These are phyloP conservation scores for Sebastes itinus DNA, from an alignment of 2,797 vertebrate genomes.

Conservation along the genomic window DNA sequence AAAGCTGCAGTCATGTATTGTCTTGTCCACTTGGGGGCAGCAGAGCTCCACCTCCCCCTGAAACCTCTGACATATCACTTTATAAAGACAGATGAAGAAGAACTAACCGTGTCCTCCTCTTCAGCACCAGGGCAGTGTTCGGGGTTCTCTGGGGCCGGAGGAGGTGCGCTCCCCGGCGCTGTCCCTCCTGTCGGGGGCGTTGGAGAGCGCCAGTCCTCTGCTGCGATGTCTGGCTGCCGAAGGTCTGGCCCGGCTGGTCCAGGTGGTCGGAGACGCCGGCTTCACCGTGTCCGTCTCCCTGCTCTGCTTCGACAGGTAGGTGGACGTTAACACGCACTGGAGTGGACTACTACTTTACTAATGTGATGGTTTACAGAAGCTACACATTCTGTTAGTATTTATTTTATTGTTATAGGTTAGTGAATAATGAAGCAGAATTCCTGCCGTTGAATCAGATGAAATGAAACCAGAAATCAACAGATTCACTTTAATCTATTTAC, in stretches of 20 bases:
- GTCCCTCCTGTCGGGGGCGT: slow-evolving; percentile 84
- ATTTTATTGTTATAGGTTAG: not conserved
- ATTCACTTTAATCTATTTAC: not conserved
- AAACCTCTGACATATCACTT: not conserved
- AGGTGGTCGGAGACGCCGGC: slow-evolving; percentile 84
- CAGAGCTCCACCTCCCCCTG: not conserved
- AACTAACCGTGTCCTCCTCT: not conserved
- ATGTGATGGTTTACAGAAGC: not conserved
- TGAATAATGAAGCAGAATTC: not conserved
- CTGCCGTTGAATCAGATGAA: not conserved
- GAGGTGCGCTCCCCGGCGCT: slow-evolving; percentile 85
- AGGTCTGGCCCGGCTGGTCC: slow-evolving; percentile 88
- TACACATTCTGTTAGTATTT: not conserved
- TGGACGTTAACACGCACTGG: not conserved
- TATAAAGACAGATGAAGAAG: not conserved
- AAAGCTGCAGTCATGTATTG: not conserved
- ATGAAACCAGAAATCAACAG: not conserved
- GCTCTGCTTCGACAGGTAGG: slow-evolving; percentile 94
- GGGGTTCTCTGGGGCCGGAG: slow-evolving; percentile 83
- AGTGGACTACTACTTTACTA: not conserved
- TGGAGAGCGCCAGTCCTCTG: slow-evolving; percentile 87
- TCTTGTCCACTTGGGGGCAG: not conserved
- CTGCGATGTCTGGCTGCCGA: slow-evolving; percentile 91
- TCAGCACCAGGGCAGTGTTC: slow-evolving; percentile 80
- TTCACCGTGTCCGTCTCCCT: slow-evolving; percentile 88